Conservation (phyloP, 1,140 invertebrate species). For the Macrostomum lignano region DNA sequence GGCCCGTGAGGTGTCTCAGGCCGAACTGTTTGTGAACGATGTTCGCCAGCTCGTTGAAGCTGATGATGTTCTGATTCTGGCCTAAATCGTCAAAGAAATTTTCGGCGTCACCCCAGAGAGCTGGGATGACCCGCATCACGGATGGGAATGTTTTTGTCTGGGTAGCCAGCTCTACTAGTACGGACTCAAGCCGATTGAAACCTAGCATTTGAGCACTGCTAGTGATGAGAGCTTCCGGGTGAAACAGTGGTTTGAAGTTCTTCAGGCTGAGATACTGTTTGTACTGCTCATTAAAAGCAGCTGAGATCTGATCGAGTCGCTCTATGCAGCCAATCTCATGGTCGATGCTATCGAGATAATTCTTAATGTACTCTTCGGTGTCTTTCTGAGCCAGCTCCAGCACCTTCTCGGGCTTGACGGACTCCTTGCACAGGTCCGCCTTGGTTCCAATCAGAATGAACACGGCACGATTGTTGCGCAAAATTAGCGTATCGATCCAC, state of each 20-base stretch:
- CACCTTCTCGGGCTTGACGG: constrained; percentile 1
- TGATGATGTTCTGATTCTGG: constrained; percentile 11
- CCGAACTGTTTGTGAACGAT: constrained; percentile 16
- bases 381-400: neutral
- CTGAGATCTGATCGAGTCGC: constrained; percentile 12
- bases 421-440: constrained; percentile 12
- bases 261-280: constrained; percentile 14
- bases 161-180: constrained; percentile 11
- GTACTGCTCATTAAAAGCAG: constrained; percentile 17
- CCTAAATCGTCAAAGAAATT: constrained; percentile 12
- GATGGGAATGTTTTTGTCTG: constrained; percentile 15
- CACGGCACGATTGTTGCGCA: constrained; percentile 16
- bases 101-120: constrained; percentile 20
- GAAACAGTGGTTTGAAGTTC: constrained; percentile 11
- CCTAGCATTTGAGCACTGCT: too few relatives aligned
- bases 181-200: too few relatives aligned
- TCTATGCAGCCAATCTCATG: constrained; percentile 13
- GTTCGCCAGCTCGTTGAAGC: constrained; percentile 12
- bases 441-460: constrained; percentile 18
- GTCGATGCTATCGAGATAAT: constrained; percentile 9
- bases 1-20: constrained; percentile 14
- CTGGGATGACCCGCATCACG: constrained; percentile 15
- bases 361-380: constrained; percentile 4
- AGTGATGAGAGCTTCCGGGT: too few relatives aligned
- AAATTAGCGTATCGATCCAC: constrained; percentile 22